Evolutionary conservation across 2,888 invertebrate genomes (phyloP).

Genomic region (Crepidodera aurea): DNA sequence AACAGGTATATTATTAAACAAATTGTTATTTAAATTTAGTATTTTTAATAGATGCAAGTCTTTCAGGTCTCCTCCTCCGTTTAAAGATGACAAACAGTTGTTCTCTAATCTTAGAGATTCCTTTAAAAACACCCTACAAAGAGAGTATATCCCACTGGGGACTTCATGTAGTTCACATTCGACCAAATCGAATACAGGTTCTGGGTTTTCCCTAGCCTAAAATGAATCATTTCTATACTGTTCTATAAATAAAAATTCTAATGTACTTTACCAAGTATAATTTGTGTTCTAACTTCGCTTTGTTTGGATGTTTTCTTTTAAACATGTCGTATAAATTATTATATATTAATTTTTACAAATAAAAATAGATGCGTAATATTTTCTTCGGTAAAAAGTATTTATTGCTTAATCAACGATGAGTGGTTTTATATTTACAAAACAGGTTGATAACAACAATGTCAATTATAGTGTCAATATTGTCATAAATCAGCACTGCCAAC

Average conservation of each 20-base stretch:
- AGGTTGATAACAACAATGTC: too few species aligned
- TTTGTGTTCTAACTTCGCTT: constrained; percentile 69
- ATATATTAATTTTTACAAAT: too few species aligned
- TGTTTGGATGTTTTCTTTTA: constrained; percentile 62
- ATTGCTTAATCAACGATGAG: too few species aligned
- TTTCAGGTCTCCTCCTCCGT: constrained; percentile 75
- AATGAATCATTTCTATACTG: constrained; percentile 5
- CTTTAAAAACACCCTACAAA: constrained; percentile 85
- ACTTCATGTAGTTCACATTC: constrained; percentile 78
- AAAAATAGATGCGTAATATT: too few species aligned
- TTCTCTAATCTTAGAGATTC: constrained; percentile 71
- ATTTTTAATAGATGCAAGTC: constrained; percentile 74
- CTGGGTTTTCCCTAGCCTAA: constrained; percentile 80
- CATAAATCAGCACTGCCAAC: too few species aligned
- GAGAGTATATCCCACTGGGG: constrained; percentile 79
- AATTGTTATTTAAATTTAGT: constrained; percentile 74
- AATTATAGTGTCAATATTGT: too few species aligned
- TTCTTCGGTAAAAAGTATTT: too few species aligned
- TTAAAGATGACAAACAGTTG: constrained; percentile 74
- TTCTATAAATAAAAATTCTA: neutral
- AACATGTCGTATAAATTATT: too few species aligned
- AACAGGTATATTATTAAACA: constrained; percentile 69
- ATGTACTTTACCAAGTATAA: constrained; percentile 64
- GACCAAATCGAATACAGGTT: constrained; percentile 81
- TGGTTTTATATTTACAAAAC: too few species aligned